phyloP scores from a whole-genome alignment of 2,797 vertebrate genomes.

The Tiaroga cobitis region DNA sequence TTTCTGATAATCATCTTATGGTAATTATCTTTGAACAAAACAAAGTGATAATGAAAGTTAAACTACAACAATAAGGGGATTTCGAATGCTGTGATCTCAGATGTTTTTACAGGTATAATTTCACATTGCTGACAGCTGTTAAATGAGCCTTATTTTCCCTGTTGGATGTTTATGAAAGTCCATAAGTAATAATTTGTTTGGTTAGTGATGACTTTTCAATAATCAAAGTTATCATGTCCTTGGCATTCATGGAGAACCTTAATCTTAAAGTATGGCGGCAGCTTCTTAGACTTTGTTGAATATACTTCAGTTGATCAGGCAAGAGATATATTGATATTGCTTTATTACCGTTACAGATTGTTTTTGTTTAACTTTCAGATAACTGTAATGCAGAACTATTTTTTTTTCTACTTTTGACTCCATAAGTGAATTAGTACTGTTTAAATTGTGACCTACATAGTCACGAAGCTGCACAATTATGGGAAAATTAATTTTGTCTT shows the following conservation, averaged over 20 bases:
- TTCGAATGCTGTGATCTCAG: background rate
- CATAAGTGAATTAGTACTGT: background rate
- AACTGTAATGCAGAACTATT: background rate
- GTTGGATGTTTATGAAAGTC: background rate
- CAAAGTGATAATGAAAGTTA: background rate
- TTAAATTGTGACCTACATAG: background rate
- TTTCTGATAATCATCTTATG: background rate
- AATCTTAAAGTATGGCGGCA: background rate
- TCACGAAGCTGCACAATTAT: background rate
- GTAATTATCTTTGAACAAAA: conserved; percentile 5
- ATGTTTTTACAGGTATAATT: background rate
- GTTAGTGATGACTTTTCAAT: background rate
- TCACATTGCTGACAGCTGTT: background rate
- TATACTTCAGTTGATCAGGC: background rate
- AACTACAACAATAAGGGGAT: background rate
- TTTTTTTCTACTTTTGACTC: background rate
- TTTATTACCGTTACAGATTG: background rate
- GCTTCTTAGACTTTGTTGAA: background rate
- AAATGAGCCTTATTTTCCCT: background rate
- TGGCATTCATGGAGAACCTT: background rate
- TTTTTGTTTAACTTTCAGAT: background rate
- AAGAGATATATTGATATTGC: background rate
- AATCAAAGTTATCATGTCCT: background rate
- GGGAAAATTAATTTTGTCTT: background rate
- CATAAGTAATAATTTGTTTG: background rate